Base-by-base conservation (phyloP, 2,113 vertebrate genomes). In the Conger conger region DNA sequence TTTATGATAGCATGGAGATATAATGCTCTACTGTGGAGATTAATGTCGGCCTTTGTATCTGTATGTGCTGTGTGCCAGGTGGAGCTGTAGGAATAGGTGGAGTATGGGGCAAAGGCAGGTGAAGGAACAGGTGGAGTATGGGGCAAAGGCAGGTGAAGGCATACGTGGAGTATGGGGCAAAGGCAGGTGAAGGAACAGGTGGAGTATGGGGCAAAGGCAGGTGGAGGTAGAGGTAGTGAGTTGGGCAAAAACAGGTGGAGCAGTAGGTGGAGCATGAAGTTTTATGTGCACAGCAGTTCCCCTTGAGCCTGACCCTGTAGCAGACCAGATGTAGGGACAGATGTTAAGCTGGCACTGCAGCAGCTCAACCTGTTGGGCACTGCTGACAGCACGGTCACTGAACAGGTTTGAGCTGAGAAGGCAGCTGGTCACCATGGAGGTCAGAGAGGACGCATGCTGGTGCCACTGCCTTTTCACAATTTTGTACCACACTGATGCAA, bases 61-160 rank as follows among this genome's bases (percentile, higher is more conserved):
- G 78, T n/a, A 17, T 60, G 7, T 27, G 38, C 18, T 30, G 36
- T 33, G 38, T 42, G 27, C n/a, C 73, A 83, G 79, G 53, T 76
- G 80, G 82, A 84, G 40, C 82, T 73, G 79, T n/a, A 84, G 40
- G 30, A 50, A 23, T 11, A 13, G 9, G 57, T 27, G 57, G 57
- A 63, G 57, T 23, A 50, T 63, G 57, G 18, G 68, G 27, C 9
- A 33, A 27, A 27, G 27, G n/a, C 63, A n/a, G n/a, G 68, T 13
- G 68, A 0, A 33, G 9, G 50, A 16, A 53, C 8, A 60, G 57
- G 0, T 73, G 63, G 23, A 13, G 63, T 7, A 73, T 30, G 9
- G 27, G n/a, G 27, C n/a, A 30, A 11, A 23, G 13, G 23, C 63
- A 73, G 68, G 68, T 30, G n/a, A 17, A 33, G n/a, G 5, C 13